phyloP scores from a whole-genome alignment of 2,113 vertebrate species.

The Amphiprion ocellaris region DNA sequence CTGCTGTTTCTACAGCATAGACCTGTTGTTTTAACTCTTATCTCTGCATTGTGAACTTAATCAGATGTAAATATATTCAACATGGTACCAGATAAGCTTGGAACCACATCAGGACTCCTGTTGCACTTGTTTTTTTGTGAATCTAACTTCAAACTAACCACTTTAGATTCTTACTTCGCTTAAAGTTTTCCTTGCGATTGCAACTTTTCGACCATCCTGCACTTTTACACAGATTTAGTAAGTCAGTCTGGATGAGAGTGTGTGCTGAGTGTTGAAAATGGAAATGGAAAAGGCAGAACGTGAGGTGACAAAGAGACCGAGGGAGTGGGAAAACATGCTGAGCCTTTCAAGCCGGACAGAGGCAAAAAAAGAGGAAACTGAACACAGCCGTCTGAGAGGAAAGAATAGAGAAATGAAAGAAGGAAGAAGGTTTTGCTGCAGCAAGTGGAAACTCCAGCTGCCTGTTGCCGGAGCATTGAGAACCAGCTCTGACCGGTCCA shows the following conservation, averaged over 20 bases:
- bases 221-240: background rate
- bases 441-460: conserved; percentile 58
- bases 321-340: conserved; percentile 23
- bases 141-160: background rate
- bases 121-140: background rate
- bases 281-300: conserved; percentile 13
- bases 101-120: background rate
- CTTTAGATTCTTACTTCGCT: too few species aligned
- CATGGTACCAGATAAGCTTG: too few species aligned
- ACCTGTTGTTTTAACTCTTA: too few species aligned
- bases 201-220: background rate
- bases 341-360: background rate
- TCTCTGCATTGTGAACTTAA: background rate
- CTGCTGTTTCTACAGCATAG: background rate
- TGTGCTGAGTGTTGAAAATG: conserved; percentile 20
- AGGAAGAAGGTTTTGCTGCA: conserved; percentile 64
- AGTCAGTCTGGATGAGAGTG: background rate
- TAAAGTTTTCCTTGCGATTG: background rate
- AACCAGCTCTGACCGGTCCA: conserved; percentile 71
- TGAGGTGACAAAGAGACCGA: conserved; percentile 10
- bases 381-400: conserved; percentile 7
- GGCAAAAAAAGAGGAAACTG: conserved; percentile 47
- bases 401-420: conserved; percentile 70
- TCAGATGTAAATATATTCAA: too few species aligned
- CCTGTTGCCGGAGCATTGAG: conserved; percentile 19